Percentiles rank a stretch among this genome's conserved stretches.
phyloP scores from a whole-genome alignment of 2,113 vertebrate genomes.

The Hyperopisus bebe region DNA sequence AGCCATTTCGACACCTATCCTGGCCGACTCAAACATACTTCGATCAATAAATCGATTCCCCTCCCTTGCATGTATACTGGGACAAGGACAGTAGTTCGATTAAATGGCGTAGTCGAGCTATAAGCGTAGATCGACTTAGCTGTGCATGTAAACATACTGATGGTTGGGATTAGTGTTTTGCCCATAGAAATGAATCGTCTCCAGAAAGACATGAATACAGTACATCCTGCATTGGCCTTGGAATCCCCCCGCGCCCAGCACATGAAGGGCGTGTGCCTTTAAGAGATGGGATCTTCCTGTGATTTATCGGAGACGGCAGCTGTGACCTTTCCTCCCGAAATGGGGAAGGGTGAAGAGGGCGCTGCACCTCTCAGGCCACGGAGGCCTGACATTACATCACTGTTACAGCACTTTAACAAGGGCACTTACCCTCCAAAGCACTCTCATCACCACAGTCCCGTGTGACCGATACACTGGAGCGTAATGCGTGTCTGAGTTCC shows the following conservation, averaged over 20 bases:
- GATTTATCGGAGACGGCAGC: slow-evolving; percentile 5
- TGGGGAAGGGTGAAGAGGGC: background rate
- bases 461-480: background rate
- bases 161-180: background rate
- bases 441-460: background rate
- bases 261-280: background rate
- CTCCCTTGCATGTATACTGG: no score
- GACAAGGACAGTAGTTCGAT: no score
- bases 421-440: background rate
- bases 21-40: no score
- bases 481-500: slow-evolving; percentile 7
- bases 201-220: background rate
- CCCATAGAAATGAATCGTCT: background rate
- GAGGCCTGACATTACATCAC: slow-evolving; percentile 10
- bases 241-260: background rate
- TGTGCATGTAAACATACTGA: no score
- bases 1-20: no score
- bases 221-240: background rate
- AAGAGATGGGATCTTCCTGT: background rate
- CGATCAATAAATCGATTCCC: no score
- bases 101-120: no score
- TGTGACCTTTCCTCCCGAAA: slow-evolving; percentile 11
- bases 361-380: background rate
- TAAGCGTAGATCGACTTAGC: no score
- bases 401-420: slow-evolving; percentile 16